Conservation (phyloP, 2,113 vertebrate species). For the Natator depressus region DNA sequence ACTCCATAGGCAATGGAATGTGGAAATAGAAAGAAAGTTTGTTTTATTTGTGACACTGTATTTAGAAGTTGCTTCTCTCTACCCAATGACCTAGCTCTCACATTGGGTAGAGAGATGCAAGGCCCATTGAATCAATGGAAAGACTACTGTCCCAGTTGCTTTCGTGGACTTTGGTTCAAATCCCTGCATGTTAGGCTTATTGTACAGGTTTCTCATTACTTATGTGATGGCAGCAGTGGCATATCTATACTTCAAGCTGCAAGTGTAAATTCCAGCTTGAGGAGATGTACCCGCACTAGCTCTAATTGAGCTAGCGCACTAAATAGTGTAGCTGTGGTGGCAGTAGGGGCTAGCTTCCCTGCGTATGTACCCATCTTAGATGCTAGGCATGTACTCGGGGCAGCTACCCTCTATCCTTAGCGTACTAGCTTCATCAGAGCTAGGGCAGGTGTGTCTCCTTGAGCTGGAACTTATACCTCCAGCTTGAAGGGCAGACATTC, state of each 20-base stretch:
- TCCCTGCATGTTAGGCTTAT: background rate
- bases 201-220: rapidly evolving
- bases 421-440: background rate
- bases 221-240: rapidly evolving
- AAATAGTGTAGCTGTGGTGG: background rate
- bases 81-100: background rate
- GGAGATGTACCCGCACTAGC: background rate
- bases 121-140: background rate
- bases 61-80: background rate
- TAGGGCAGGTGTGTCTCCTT: background rate
- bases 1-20: background rate
- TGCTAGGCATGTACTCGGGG: background rate
- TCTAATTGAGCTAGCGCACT: background rate
- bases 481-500: background rate
- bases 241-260: background rate
- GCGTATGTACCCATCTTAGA: background rate
- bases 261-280: background rate
- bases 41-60: background rate
- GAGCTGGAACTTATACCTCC: background rate
- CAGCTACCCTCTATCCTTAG: background rate
- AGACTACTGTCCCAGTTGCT: background rate
- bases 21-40: background rate
- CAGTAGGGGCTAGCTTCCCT: background rate
- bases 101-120: background rate
- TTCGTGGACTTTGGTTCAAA: background rate